Evolutionary conservation across 2,888 invertebrate species (phyloP), one percentile per base, ranked within the genome.

Genomic region (Dexiosoma caninum): DNA sequence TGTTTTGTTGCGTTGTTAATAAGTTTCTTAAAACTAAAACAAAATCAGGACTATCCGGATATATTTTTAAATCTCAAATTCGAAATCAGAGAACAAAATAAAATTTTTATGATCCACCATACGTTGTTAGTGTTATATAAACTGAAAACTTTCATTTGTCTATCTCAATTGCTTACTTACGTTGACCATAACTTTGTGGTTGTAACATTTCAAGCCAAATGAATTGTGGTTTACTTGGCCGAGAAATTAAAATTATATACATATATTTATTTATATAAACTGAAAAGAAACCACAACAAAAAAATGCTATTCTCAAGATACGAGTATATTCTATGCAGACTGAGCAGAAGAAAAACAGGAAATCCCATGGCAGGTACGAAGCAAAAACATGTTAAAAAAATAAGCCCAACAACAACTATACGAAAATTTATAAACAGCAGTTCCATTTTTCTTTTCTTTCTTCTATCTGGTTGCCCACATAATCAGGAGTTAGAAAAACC

Each of bases 181-280:
- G 55, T n/a, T 71, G 53, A 74, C 74, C 78, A 69, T 74, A 69
- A 62, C 62, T 79, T 57, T 40, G 75, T 76, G 70, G 75, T 69
- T 67, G 60, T 16, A 21, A 53, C 60, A 71, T 62, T 71, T 70
- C 59, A 66, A 76, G 59, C 59, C 66, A 70, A 76, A 70, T 59
- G 62, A 80, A 55, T 76, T 80, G 75, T 66, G 75, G 70, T 71
- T 37, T 42, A 53, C 42, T 67, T 66, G 53, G 35, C 44, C 32
- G 27, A 44, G 51, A 66, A 75, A 66, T 53, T 64, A 49, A 67
- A 53, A 51, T 1, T 44, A 44, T 19, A 40, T 27, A 69, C 21
- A 30, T 44, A 27, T 30, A 51, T 40, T 21, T 12, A 44, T 21
- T 2, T 2, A 35, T 49, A 12, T 46, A 10, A 35, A 59, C 8